phyloP scores from a whole-genome alignment of 2,888 invertebrate species.

The Conus canariensis region DNA sequence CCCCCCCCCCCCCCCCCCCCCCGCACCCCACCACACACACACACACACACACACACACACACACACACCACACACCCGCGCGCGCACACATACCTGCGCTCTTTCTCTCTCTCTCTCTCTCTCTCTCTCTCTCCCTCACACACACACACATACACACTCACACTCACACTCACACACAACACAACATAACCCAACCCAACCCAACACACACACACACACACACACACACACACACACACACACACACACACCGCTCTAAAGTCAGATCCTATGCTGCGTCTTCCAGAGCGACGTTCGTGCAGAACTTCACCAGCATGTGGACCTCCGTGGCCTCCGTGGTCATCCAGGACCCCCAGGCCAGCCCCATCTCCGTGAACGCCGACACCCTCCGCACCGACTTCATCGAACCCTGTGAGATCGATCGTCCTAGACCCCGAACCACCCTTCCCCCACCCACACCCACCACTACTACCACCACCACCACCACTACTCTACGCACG shows the following conservation, averaged over 20 bases:
- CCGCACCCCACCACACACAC: no score
- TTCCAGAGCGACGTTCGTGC: slow-evolving; percentile 64
- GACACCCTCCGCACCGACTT: slow-evolving; percentile 47
- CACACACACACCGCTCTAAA: not conserved
- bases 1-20: no score
- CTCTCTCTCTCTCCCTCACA: no score
- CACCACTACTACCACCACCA: slow-evolving; percentile 31
- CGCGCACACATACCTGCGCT: not conserved
- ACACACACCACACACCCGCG: no score
- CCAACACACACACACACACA: no score
- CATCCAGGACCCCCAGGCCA: slow-evolving; percentile 61
- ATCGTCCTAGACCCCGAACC: slow-evolving; percentile 43
- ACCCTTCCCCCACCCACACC: slow-evolving; percentile 30
- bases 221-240: not conserved
- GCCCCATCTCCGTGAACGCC: slow-evolving; percentile 39
- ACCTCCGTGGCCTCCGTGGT: slow-evolving; percentile 66
- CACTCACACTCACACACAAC: no score
- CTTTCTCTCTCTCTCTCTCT: no score
- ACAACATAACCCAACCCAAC: no score
- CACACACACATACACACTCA: no score
- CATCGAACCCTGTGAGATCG: slow-evolving; percentile 50
- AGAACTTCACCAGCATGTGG: slow-evolving; percentile 64
- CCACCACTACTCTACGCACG: slow-evolving; percentile 19
- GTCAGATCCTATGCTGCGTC: not conserved
- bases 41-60: no score